Conservation (phyloP, 2,113 vertebrate species). For the Clarias magur region DNA sequence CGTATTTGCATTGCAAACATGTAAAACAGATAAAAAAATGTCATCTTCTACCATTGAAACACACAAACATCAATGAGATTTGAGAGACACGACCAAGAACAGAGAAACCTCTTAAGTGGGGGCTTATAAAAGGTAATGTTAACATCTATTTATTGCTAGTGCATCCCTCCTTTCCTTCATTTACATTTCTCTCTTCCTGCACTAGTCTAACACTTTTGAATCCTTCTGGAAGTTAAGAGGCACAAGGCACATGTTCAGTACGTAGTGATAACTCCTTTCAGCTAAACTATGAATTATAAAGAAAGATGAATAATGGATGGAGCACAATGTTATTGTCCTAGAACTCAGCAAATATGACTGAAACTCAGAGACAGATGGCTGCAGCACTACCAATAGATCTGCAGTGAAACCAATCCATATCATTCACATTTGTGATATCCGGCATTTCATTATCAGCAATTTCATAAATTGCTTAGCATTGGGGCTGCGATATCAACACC, state of each 20-base stretch:
- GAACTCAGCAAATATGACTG: slow-evolving; percentile 38
- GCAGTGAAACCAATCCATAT: background rate
- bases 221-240: slow-evolving; percentile 22
- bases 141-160: background rate
- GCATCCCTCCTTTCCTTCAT: slow-evolving; percentile 38
- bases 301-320: slow-evolving; percentile 63
- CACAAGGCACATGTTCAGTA: slow-evolving; percentile 10
- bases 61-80: slow-evolving; percentile 51
- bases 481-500: background rate
- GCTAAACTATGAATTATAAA: slow-evolving; percentile 64
- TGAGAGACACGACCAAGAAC: slow-evolving; percentile 61
- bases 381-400: background rate
- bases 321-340: slow-evolving; percentile 48
- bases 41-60: background rate
- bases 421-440: background rate
- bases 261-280: background rate
- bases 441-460: background rate
- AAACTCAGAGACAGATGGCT: slow-evolving; percentile 13
- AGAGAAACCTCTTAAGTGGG: slow-evolving; percentile 19
- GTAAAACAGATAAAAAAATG: background rate
- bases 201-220: slow-evolving; percentile 4
- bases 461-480: background rate
- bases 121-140: background rate
- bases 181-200: background rate
- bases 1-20: slow-evolving; percentile 16